These are phyloP conservation scores for Entomobrya multifasciata DNA, from an alignment of 2,888 invertebrate genomes.

Conservation along the genomic window DNA sequence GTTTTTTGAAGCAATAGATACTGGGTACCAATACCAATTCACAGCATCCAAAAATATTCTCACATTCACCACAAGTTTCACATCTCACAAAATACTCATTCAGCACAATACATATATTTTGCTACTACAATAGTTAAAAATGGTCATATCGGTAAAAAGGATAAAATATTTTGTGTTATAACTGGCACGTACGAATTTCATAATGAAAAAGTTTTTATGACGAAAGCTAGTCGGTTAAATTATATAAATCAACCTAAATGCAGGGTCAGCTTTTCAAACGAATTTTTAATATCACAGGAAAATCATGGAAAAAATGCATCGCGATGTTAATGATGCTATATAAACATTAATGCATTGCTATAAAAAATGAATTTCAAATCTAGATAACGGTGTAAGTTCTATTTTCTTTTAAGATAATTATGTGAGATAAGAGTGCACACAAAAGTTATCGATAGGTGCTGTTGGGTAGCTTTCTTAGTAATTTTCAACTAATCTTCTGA, in stretches of 20 bases:
- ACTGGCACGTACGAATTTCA: constrained; percentile 23
- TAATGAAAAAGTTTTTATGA: neutral
- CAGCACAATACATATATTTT: neutral
- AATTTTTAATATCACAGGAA: constrained; percentile 63
- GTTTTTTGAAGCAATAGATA: no score
- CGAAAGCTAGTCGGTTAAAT: neutral
- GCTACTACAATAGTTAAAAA: neutral
- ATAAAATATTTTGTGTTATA: neutral
- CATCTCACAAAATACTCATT: neutral
- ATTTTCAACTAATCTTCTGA: constrained; percentile 76
- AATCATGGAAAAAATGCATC: constrained; percentile 65
- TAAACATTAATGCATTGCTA: neutral
- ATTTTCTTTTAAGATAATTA: neutral
- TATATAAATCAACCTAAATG: constrained; percentile 38
- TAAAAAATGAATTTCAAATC: constrained; percentile 8
- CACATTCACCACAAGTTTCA: neutral
- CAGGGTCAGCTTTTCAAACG: constrained; percentile 21
- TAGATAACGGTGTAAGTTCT: neutral
- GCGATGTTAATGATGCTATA: constrained; percentile 43
- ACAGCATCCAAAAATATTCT: constrained; percentile 7
- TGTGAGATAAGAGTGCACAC: constrained; percentile 32
- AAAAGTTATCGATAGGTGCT: constrained; percentile 11
- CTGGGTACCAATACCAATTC: neutral
- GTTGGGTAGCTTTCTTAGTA: constrained; percentile 24
- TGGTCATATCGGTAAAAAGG: neutral